Conservation (phyloP, 2,113 vertebrate genomes). For the Opisthocomus hoazin region DNA sequence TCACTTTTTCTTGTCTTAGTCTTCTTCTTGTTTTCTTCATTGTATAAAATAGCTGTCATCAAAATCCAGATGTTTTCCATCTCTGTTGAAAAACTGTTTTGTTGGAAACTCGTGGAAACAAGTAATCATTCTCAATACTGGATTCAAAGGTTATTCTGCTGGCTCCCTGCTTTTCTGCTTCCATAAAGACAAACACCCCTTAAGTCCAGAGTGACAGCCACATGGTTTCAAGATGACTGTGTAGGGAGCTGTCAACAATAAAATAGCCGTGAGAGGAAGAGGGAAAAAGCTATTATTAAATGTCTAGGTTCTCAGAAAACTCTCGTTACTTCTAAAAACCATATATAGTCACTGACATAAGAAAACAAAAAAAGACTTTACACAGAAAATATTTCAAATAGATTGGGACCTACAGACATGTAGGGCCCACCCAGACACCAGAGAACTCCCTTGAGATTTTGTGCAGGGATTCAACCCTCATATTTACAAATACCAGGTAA, state of each 20-base stretch:
- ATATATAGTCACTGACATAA: neutral
- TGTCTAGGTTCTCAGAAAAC: neutral
- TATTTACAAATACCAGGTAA: neutral
- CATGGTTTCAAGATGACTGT: neutral
- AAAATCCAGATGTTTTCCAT: neutral
- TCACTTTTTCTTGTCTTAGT: neutral
- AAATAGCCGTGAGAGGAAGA: neutral
- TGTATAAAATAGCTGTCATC: neutral
- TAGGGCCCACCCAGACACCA: neutral
- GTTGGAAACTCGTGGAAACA: neutral
- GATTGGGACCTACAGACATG: neutral
- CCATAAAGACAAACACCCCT: neutral
- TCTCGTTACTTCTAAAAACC: neutral
- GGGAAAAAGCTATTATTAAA: neutral
- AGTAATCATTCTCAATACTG: neutral
- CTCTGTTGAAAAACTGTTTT: neutral
- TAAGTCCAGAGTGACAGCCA: neutral
- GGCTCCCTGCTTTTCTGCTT: neutral
- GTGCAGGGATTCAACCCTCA: neutral
- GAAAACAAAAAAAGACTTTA: neutral
- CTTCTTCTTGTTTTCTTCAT: neutral
- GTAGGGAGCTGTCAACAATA: neutral
- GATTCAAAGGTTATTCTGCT: neutral
- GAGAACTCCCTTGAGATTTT: neutral
- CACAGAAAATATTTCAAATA: neutral